Conservation (phyloP, 1,140 invertebrate species). For the Lordiphosa stackelbergi region DNA sequence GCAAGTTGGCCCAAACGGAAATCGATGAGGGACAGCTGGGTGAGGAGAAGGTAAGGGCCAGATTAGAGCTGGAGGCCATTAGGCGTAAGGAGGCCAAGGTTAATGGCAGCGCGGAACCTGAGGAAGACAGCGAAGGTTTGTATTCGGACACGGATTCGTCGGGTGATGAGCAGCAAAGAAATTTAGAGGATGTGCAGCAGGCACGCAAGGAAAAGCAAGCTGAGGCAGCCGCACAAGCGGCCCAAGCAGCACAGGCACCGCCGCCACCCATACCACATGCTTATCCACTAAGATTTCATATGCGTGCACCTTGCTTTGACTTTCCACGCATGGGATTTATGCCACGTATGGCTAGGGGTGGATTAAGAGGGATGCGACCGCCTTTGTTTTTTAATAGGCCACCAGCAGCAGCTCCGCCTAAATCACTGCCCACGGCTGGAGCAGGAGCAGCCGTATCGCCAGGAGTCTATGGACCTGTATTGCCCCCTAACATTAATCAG, state of each 20-base stretch:
- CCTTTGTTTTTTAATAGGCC: slow-evolving; percentile 38
- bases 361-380: slow-evolving; percentile 42
- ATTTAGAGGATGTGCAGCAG: slow-evolving; percentile 53
- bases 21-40: slow-evolving; percentile 20
- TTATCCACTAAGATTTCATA: slow-evolving; percentile 50
- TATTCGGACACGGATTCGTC: slow-evolving; percentile 65
- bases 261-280: slow-evolving; percentile 8
- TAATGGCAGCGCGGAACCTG: not conserved
- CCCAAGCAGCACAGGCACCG: slow-evolving; percentile 27
- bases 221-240: slow-evolving; percentile 40
- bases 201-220: slow-evolving; percentile 60
- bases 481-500: slow-evolving; percentile 12
- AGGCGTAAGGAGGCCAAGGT: slow-evolving; percentile 22
- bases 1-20: slow-evolving; percentile 37
- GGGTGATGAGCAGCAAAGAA: slow-evolving; percentile 33
- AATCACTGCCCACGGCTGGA: slow-evolving; percentile 22
- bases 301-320: slow-evolving; percentile 46
- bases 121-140: slow-evolving; percentile 58
- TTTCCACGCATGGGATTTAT: slow-evolving; percentile 50
- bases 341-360: slow-evolving; percentile 52
- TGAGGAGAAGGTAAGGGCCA: slow-evolving; percentile 8
- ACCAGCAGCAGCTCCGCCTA: not conserved
- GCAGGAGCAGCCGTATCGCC: not conserved
- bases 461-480: slow-evolving; percentile 23
- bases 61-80: slow-evolving; percentile 27